phyloP scores from a whole-genome alignment of 1,140 invertebrate genomes.

The Cotesia chilonis region DNA sequence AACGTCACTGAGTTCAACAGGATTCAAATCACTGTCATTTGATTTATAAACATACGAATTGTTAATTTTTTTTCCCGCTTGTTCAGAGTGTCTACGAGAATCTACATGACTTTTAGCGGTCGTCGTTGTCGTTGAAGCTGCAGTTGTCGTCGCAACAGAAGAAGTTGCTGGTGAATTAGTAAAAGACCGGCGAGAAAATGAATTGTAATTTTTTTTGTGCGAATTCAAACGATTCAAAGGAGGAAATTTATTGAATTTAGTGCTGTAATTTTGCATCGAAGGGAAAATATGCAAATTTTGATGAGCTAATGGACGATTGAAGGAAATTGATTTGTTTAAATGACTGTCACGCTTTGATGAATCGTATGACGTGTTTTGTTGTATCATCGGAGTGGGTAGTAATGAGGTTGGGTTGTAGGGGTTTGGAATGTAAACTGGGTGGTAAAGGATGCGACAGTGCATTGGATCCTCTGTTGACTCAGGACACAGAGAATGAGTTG shows the following conservation, averaged over 20 bases:
- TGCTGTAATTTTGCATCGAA: slow-evolving; percentile 1
- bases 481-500: slow-evolving; percentile 5
- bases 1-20: neutral
- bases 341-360: slow-evolving; percentile 32
- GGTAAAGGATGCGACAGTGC: slow-evolving; percentile 58
- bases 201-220: slow-evolving; percentile 19
- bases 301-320: neutral
- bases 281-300: neutral
- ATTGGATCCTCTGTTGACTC: slow-evolving; percentile 39
- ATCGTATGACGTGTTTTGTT: slow-evolving; percentile 26
- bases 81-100: neutral
- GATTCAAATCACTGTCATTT: neutral
- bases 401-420: slow-evolving; percentile 45
- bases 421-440: slow-evolving; percentile 39
- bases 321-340: slow-evolving; percentile 31
- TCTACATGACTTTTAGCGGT: slow-evolving; percentile 12
- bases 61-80: neutral
- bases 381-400: slow-evolving; percentile 51
- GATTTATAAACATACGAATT: slow-evolving; percentile 12
- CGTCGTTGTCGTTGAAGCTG: no score
- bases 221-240: slow-evolving; percentile 12
- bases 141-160: no score
- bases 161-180: neutral
- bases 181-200: neutral
- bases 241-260: slow-evolving; percentile 1